A percentile compares a stretch with the other conserved stretches of the same genome.
These are phyloP conservation scores for Dendrolimus pini DNA, from an alignment of 2,888 invertebrate species.

Conservation along the genomic window DNA sequence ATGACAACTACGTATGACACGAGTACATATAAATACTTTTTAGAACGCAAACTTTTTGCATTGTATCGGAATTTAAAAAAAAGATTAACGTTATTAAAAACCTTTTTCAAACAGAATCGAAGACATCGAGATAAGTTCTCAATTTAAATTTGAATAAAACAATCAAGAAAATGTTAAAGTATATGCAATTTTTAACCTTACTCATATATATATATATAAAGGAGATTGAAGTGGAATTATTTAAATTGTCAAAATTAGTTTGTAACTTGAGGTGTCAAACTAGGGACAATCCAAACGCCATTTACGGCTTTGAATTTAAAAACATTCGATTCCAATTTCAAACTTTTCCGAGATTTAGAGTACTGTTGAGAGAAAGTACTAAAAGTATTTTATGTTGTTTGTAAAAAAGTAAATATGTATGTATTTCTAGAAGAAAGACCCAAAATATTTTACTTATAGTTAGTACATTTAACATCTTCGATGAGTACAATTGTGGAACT, in stretches of 20 bases:
- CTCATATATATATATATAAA: background rate
- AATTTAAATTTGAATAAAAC: background rate
- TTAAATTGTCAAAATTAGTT: slow-evolving; percentile 18
- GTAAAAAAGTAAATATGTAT: no score
- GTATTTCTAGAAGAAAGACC: no score
- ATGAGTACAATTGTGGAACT: no score
- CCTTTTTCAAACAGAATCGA: background rate
- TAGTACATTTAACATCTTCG: no score
- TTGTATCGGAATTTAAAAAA: no score
- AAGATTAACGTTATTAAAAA: no score
- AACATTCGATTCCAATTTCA: slow-evolving; percentile 70
- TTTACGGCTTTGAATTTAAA: slow-evolving; percentile 52
- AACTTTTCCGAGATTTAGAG: slow-evolving; percentile 24
- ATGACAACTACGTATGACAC: no score
- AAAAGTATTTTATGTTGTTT: background rate
- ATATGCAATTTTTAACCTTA: slow-evolving; percentile 16
- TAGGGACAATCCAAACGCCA: slow-evolving; percentile 51
- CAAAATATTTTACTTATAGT: no score
- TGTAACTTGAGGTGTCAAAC: slow-evolving; percentile 49
- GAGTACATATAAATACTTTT: no score
- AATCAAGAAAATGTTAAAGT: background rate
- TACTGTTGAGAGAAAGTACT: slow-evolving; percentile 35
- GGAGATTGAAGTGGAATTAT: background rate
- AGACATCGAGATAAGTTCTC: slow-evolving; percentile 1
- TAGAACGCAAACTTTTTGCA: no score